Base-by-base conservation (phyloP, 2,888 invertebrate genomes). In the Pollenia angustigena region DNA sequence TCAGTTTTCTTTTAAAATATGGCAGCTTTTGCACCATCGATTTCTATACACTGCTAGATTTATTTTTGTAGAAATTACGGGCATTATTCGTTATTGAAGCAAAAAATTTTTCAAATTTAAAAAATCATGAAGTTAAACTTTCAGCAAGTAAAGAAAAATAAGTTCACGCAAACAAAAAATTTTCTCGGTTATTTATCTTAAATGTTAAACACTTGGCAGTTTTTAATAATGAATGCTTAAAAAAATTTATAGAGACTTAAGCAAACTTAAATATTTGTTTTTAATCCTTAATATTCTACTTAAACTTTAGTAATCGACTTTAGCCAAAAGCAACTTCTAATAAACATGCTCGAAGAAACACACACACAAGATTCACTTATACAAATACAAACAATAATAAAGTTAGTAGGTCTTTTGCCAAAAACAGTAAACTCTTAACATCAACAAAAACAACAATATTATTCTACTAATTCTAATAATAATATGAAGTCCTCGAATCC, bases 331-430 rank as follows among this genome's bases (percentile, higher is more conserved):
- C 74, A 62, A 74, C 62, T 74, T 50, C 40, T 16, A 58, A 78
- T 54, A 86, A 76, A 66, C 81, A 48, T 72, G 48, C 50, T 75
- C 52, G 11, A 14, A 83, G n/a, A 64, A 16, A 50, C 56, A 64
- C 48, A 85, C 50, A 60, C 69, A 71, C 66, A 4, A 42, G 46
- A 32, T 32, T 32, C 64, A 44, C 32, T 23, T 54, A 82, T 64
- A 62, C 40, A 66, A 16, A 54, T 18, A 71, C 16, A 50, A 62
- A 48, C 16, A 56, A 14, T 71, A 80, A 54, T 54, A 40, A 56
- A 50, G 52, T 62, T 52, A 64, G 48, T 14, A 50, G 66, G 48
- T 14, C 48, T 48, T 42, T 1, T 10, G 60, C 60, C 60, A 62
- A 8, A 62, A 62, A 42, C 60, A 62, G 40, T 62, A n/a, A 32